Base-by-base conservation (phyloP, 2,888 invertebrate genomes). In the Euclidia mi region DNA sequence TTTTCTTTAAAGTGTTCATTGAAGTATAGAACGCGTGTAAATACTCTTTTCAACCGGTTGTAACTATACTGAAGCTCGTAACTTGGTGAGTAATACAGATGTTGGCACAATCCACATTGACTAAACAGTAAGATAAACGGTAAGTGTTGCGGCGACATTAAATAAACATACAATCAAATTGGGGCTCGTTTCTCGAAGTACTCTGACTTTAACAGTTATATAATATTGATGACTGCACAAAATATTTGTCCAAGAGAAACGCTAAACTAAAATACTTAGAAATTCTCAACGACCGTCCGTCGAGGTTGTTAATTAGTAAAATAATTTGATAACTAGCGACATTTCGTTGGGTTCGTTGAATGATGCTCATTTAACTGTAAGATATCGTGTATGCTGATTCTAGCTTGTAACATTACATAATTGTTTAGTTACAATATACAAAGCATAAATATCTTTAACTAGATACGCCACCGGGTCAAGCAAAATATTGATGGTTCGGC, bases 221-320 rank as follows among this genome's bases (percentile, higher is more conserved):
- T 53, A 62, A 62, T 71, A 66, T 71, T 66, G 42, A 67, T 67
- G 53, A 62, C 50, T 45, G 56, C 53, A 53, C 62, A 55, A 71
- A 67, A 62, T 67, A 53, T 71, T 71, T 40, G 37, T 56, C 50
- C 53, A 31, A 44, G 31, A 50, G 41, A 25, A 48, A 29, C 35
- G n/a, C 34, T 67, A 71, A 62, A 69, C 71, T 66, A 59, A 71
- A 67, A 71, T 71, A 53, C 50, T 69, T 71, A 55, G 47, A 51
- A 59, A 59, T 71, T 67, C 62, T 53, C 48, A 51, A 35, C 40
- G 50, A 37, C 44, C 28, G 31, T 45, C 7, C 17, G 38, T 4
- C 32, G 45, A 47, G 45, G 46, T 60, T 43, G 34, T 49, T 55
- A 46, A 51, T 38, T 57, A 20, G 31, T 17, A 44, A 25, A 11